phyloP scores from a whole-genome alignment of 1,140 invertebrate species.

The Lordiphosa stackelbergi region DNA sequence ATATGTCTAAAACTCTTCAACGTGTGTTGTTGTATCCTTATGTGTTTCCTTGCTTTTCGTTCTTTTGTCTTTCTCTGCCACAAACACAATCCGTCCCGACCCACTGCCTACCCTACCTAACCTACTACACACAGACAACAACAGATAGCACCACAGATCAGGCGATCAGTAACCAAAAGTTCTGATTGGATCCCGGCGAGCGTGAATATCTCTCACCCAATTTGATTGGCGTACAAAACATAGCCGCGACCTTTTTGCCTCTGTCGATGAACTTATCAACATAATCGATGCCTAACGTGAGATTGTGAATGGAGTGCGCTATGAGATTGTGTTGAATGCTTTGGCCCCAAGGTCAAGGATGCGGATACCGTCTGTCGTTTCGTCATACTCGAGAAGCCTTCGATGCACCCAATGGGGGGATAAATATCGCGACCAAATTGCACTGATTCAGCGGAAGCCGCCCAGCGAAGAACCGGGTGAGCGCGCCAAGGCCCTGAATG shows the following conservation, averaged over 20 bases:
- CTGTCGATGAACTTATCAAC: slow-evolving; percentile 67
- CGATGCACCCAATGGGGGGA: slow-evolving; percentile 75
- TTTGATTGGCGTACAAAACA: slow-evolving; percentile 73
- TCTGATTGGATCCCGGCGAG: slow-evolving; percentile 70
- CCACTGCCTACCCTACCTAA: slow-evolving; percentile 7
- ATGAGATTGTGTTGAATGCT: slow-evolving; percentile 68
- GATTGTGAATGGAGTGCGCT: slow-evolving; percentile 72
- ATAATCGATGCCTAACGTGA: slow-evolving; percentile 72
- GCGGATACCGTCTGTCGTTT: slow-evolving; percentile 63
- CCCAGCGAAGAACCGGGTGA: slow-evolving; percentile 26
- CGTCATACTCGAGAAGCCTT: slow-evolving; percentile 72
- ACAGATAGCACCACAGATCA: slow-evolving; percentile 23
- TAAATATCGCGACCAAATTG: slow-evolving; percentile 71
- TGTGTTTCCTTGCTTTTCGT: slow-evolving; percentile 70
- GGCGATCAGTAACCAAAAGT: slow-evolving; percentile 63
- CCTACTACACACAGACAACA: slow-evolving; percentile 15
- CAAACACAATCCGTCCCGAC: slow-evolving; percentile 13
- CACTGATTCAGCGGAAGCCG: slow-evolving; percentile 41
- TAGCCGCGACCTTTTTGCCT: slow-evolving; percentile 71
- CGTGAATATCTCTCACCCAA: slow-evolving; percentile 74
- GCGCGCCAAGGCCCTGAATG: slow-evolving; percentile 42
- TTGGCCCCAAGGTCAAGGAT: slow-evolving; percentile 52
- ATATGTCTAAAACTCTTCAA: slow-evolving; percentile 26
- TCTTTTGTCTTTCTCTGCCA: slow-evolving; percentile 53
- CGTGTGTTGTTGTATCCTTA: slow-evolving; percentile 69